Evolutionary conservation across 2,888 invertebrate genomes (phyloP).

Genomic region (Ashinkailepas kermadecensis): DNA sequence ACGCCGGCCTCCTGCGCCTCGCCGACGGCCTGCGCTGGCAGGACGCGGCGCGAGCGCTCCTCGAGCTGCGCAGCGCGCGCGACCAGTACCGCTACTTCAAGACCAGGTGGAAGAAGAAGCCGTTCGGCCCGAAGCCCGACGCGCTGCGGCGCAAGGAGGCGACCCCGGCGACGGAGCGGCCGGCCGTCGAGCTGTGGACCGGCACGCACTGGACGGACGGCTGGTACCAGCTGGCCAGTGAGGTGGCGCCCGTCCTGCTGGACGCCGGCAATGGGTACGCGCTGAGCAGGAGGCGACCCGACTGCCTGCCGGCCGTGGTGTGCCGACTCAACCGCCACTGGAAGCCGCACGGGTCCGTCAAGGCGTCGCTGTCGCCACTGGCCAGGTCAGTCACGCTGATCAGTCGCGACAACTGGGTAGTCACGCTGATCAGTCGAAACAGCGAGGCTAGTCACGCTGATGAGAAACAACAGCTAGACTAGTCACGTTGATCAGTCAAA

Average conservation of each 20-base stretch:
- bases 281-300: conserved; percentile 9
- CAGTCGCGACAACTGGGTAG: too few relatives aligned
- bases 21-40: not conserved
- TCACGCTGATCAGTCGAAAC: too few relatives aligned
- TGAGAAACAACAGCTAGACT: too few relatives aligned
- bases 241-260: conserved; percentile 6
- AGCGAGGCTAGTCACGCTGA: too few relatives aligned
- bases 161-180: not conserved
- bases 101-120: conserved; percentile 4
- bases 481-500: too few relatives aligned
- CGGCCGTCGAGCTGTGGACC: not conserved
- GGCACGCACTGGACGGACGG: conserved; percentile 15
- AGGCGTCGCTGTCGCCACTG: conserved; percentile 8
- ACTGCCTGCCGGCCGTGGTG: conserved; percentile 16
- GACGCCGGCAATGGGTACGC: conserved; percentile 12
- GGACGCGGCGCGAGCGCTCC: not conserved
- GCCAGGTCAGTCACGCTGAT: conserved; percentile 5
- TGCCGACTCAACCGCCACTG: conserved; percentile 14
- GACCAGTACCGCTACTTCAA: not conserved
- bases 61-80: not conserved
- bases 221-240: conserved; percentile 17
- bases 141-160: not conserved
- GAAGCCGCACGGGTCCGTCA: not conserved
- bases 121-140: not conserved
- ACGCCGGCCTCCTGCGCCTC: not conserved